Conservation (phyloP, 2,888 invertebrate species). For the Trichopoda pennipes region DNA sequence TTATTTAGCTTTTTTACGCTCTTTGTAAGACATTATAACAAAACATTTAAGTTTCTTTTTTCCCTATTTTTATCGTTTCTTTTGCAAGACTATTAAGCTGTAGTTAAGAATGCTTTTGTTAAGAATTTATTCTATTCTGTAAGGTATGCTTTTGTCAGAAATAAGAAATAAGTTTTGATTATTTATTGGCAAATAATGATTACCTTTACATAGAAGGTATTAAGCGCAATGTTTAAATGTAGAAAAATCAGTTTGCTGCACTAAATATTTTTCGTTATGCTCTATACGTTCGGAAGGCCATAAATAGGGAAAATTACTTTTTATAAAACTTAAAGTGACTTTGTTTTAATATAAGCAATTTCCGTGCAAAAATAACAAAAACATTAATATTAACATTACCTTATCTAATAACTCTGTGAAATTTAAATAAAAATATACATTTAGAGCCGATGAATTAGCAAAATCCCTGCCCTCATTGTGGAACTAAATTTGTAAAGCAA, state of each 20-base stretch:
- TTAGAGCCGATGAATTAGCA: too few species aligned
- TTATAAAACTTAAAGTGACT: too few species aligned
- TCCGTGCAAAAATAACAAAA: too few species aligned
- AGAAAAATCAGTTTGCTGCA: neutral
- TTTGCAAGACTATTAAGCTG: slow-evolving; percentile 37
- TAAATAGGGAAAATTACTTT: too few species aligned
- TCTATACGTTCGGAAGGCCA: too few species aligned
- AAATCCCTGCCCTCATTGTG: too few species aligned
- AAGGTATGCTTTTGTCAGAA: slow-evolving; percentile 37
- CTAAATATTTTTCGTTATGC: neutral
- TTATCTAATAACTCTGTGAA: too few species aligned
- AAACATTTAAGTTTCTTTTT: slow-evolving; percentile 39
- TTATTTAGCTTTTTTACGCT: slow-evolving; percentile 61
- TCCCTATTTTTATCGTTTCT: neutral
- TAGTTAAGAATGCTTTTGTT: slow-evolving; percentile 39
- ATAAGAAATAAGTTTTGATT: slow-evolving; percentile 54
- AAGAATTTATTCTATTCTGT: slow-evolving; percentile 50
- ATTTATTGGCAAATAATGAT: slow-evolving; percentile 57
- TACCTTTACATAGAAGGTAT: slow-evolving; percentile 9
- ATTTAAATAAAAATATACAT: too few species aligned
- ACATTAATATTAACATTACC: too few species aligned
- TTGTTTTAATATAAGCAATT: too few species aligned
- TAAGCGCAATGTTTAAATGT: slow-evolving; percentile 11
- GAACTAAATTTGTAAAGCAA: too few species aligned
- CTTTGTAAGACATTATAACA: slow-evolving; percentile 53